These are phyloP conservation scores for Apis laboriosa DNA, from an alignment of 1,140 invertebrate genomes.

Conservation along the genomic window DNA sequence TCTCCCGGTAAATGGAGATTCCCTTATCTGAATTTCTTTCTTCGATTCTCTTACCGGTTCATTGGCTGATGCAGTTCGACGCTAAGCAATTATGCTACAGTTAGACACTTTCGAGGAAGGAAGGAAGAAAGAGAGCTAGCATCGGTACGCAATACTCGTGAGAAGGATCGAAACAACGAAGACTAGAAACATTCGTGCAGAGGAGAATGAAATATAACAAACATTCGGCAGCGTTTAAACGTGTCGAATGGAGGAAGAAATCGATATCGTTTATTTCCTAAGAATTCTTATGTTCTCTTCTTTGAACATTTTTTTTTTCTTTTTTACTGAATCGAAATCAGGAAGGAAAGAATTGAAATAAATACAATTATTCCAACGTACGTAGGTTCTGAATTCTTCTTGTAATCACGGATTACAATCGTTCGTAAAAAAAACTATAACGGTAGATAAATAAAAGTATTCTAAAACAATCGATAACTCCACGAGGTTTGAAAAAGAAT, in stretches of 20 bases:
- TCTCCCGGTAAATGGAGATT: conserved; percentile 71
- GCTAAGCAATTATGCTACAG: conserved; percentile 11
- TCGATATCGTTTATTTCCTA: no score
- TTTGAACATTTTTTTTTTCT: no score
- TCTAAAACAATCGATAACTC: no score
- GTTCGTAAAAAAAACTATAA: no score
- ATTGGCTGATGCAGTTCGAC: conserved; percentile 34
- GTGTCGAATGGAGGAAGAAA: conserved; percentile 1
- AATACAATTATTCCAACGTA: no score
- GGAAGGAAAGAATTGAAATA: no score
- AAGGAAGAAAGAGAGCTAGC: background rate
- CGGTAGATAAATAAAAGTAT: no score
- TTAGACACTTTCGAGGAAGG: conserved; percentile 2
- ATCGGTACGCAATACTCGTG: background rate
- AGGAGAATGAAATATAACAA: conserved; percentile 49
- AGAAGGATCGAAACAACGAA: background rate
- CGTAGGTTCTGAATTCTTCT: no score
- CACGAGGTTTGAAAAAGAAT: no score
- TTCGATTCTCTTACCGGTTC: conserved; percentile 33
- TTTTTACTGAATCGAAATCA: no score
- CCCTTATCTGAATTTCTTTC: conserved; percentile 65
- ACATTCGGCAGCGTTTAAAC: conserved; percentile 23
- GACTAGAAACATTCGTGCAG: background rate
- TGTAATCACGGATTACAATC: no score
- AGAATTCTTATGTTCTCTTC: background rate